Percentiles rank a stretch among this genome's conserved stretches.
These are phyloP conservation scores for Anticlea derivata DNA, from an alignment of 2,888 invertebrate species.

Conservation along the genomic window DNA sequence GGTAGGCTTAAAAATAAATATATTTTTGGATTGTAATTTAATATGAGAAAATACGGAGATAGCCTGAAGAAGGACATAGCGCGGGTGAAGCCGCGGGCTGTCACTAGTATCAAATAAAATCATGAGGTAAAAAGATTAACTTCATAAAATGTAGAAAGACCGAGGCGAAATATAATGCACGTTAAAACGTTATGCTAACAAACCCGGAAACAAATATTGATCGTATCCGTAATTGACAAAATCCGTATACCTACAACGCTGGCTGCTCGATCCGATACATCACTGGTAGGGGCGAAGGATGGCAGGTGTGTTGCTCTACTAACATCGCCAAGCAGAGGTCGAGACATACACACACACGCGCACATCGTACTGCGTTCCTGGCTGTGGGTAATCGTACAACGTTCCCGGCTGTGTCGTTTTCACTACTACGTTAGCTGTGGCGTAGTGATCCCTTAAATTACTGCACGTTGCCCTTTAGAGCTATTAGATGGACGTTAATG, in stretches of 20 bases:
- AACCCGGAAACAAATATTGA: not conserved
- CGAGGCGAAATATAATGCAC: no score
- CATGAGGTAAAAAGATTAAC: no score
- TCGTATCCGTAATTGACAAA: not conserved
- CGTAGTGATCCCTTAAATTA: conserved; percentile 36
- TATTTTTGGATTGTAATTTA: no score
- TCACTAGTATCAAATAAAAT: no score
- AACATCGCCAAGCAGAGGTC: conserved; percentile 30
- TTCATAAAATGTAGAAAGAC: no score
- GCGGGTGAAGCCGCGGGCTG: no score
- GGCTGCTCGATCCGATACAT: conserved; percentile 18
- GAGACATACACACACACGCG: conserved; percentile 31
- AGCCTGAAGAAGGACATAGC: no score
- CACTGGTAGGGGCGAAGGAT: conserved; percentile 9
- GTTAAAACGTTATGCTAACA: not conserved
- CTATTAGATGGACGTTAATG: conserved; percentile 8
- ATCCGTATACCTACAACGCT: not conserved
- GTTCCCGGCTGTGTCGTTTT: conserved; percentile 12
- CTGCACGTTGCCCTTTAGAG: conserved; percentile 33
- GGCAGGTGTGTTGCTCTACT: conserved; percentile 44
- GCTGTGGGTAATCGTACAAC: conserved; percentile 30
- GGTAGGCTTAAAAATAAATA: no score
- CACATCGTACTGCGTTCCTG: conserved; percentile 30
- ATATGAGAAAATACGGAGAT: no score
- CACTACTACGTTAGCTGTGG: conserved; percentile 11